Evolutionary conservation across 2,888 invertebrate genomes (phyloP), one percentile per base, ranked within the genome.

Genomic region (Epistrophe grossulariae): DNA sequence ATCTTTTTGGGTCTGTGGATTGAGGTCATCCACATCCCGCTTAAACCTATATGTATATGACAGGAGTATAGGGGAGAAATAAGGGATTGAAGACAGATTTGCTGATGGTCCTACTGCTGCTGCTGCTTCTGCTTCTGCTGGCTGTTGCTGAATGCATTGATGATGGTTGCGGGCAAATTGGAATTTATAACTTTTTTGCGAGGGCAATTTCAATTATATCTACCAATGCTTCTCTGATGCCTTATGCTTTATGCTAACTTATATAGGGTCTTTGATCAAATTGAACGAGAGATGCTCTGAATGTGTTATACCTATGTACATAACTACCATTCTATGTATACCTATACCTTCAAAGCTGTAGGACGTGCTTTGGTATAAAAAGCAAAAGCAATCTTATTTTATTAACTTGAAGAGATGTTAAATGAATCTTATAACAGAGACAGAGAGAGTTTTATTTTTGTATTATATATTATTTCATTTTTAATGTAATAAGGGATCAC

Each of bases 131-230:
- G n/a, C 57, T 24, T 1, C 24, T 24, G 24, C 24, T 24, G 3
- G 9, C 24, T 60, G 38, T 19, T 35, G 38, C 38, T 19, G 11
- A 28, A 48, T 66, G 66, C 66, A 50, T 66, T 66, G 66, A 60
- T 60, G 60, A 35, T 59, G 28, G 55, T 59, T 19, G 31, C 31
- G 60, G 40, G 50, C 50, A 68, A 68, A 50, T 68, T 68, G 62
- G 50, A 60, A 17, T 72, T 64, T 71, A 60, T 43, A 48, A 28
- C 52, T 31, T 43, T 66, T 68, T 80, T 48, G 62, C 59, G 57
- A 59, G 38, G 57, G 64, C 24, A 76, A 57, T 76, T 76, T 17
- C 57, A 70, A 55, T 76, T 66, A 66, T 45, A n/a, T n/a, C n/a
- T n/a, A 45, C 68, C 50, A 50, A 68, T 50, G 19, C n/a, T 55